Base-by-base conservation (phyloP, 2,888 invertebrate genomes). In the Habroteleia sp. region DNA sequence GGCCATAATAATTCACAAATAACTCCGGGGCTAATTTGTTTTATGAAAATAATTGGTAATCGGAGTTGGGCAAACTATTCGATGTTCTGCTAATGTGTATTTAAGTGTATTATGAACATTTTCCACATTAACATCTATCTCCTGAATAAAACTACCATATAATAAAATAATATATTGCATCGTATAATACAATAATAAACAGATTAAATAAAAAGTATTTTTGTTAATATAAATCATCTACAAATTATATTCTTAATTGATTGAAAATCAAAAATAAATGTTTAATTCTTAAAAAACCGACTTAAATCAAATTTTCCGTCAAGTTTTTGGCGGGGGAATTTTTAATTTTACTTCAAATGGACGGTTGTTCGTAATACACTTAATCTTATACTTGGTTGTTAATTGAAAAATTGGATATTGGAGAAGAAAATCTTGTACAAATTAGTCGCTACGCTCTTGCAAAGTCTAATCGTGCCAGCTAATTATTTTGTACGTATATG, bases 401-500 rank as follows among this genome's bases (percentile, higher is more conserved):
- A 29, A 29, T 1, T 2, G 10, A 8, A 3, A 39, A 20, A 23
- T n/a, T 20, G 2, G 23, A 23, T 7, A 31, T 25, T 14, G 52
- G 8, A 13, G 6, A 52, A 11, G 25, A 3, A 25, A 23, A 39
- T 14, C 13, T n/a, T 41, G 50, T 50, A 37, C 11, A 20, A 46
- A 54, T 66, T 66, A 66, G 66, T 66, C 46, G 65, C 54, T 66
- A 66, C 56, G 66, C 66, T 66, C 37, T 56, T 66, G 54, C 68
- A 68, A 68, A 11, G 46, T 58, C 20, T 48, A 58, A 60, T 50
- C 52, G 56, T 71, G 56, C 77, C 54, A 78, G 78, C 68, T 76
- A 62, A 74, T 75, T 76, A 77, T 71, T 72, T 80, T 79, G 84
- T 84, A 83, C 85, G 68, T 85, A 82, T 83, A 83, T 83, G 81